Evolutionary conservation across 92 coral and sea anemone species (phyloP), one percentile per base, ranked within the genome.

Genomic region (Parazoanthus atlanticus): DNA sequence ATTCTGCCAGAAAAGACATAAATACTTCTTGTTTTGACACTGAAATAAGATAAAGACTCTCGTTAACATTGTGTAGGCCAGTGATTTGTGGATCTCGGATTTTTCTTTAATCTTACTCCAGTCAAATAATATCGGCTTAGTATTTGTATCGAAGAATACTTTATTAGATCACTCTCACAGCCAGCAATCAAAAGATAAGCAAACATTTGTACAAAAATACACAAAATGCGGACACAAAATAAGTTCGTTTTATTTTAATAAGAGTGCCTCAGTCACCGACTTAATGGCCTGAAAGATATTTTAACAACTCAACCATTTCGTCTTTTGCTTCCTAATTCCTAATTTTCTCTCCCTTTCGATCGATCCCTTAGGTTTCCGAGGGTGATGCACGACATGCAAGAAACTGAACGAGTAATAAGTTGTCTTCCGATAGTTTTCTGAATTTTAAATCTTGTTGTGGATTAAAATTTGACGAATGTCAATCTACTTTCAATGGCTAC

Each of bases 21-120:
- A 84, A 71, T 21, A 41, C n/a, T 75, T 17, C 52, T 75, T 47
- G 66, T 71, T 84, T 84, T 70, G 78, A 84, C 78, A 84, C 64
- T 70, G n/a, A 69, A 70, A 49, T 15, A 28, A 17, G 26, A 84
- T 40, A 41, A 34, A 31, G 38, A 43, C 56, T 46, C 54, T 66
- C 47, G 61, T 82, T 82, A 81, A 33, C 73, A 33, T 38, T 81
- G 85, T 36, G 32, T 21, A 29, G 36, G 21, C 38, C 58, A 67
- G 41, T 67, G 64, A 83, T 83, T 83, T 83, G n/a, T 34, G 32
- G 40, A 84, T 25, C 28, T 17, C 6, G 36, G 66, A 73, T 67
- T 84, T 84, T 29, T 17, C 65, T 56, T 23, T 81, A 81, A 38
- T 16, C 43, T 71, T 43, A 17, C 69, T 40, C 25, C 31, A 40